Percentiles rank a stretch among this genome's conserved stretches.
phyloP scores from a whole-genome alignment of 2,113 vertebrate genomes.

The Microcebus murinus region DNA sequence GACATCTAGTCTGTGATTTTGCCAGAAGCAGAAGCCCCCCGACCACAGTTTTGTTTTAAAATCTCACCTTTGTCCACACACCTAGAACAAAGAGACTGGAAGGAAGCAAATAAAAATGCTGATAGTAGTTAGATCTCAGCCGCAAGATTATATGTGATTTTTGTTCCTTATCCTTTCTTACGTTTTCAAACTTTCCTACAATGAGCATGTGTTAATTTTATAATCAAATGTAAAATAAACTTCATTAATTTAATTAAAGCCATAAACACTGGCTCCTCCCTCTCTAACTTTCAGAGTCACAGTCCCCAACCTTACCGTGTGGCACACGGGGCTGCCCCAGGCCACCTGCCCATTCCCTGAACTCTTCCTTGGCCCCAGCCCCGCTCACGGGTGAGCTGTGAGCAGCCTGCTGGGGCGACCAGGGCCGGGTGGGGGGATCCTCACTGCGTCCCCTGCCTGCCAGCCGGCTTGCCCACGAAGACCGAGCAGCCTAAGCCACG shows the following conservation, averaged over 20 bases:
- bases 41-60: neutral
- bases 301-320: neutral
- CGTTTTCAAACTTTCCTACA: neutral
- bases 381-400: neutral
- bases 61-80: neutral
- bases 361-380: too few relatives aligned
- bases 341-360: neutral
- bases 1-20: too few relatives aligned
- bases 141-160: neutral
- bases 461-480: neutral
- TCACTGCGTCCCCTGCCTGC: neutral
- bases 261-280: neutral
- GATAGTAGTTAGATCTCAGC: neutral
- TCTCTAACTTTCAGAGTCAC: neutral
- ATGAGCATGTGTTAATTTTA: neutral
- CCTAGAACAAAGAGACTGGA: neutral
- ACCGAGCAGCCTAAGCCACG: neutral
- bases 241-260: neutral
- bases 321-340: neutral
- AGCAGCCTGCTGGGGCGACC: neutral
- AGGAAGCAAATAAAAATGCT: neutral
- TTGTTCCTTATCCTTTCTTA: neutral
- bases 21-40: too few relatives aligned
- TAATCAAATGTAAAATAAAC: neutral
- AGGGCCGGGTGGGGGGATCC: neutral